A percentile compares a stretch with the other conserved stretches of the same genome.
Evolutionary conservation across 2,797 vertebrate species (phyloP).

Genomic region (Danio aesculapii): DNA sequence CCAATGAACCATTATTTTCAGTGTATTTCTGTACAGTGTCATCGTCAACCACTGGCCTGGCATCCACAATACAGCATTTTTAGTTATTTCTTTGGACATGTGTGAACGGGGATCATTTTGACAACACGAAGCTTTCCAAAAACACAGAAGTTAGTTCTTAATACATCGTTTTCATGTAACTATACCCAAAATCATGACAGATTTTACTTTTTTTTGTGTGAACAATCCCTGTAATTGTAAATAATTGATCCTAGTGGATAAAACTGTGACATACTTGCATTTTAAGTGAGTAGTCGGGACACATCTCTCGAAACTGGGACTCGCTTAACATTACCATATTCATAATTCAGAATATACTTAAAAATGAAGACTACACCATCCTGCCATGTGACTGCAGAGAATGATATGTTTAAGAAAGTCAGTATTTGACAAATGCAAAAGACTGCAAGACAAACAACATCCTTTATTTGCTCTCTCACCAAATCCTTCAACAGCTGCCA

Average conservation of each 20-base stretch:
- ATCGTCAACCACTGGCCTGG: no score
- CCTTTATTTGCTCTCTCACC: slow-evolving; percentile 32
- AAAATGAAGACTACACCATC: background rate
- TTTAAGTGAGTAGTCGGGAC: background rate
- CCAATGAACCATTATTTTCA: no score
- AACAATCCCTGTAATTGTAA: background rate
- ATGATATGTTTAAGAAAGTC: slow-evolving; percentile 31
- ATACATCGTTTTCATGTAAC: no score
- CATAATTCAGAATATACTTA: slow-evolving; percentile 1
- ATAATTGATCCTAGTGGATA: background rate
- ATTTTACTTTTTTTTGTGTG: background rate
- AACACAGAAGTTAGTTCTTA: no score
- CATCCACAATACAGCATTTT: no score
- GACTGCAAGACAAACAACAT: slow-evolving; percentile 20
- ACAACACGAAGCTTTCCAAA: no score
- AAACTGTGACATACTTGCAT: background rate
- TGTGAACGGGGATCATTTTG: no score
- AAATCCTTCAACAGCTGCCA: slow-evolving; percentile 50
- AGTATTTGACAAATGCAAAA: slow-evolving; percentile 22
- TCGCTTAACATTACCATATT: background rate
- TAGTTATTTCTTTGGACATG: no score
- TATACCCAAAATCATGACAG: no score
- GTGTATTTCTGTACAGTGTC: no score
- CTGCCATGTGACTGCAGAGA: background rate
- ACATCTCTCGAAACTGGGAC: background rate